Conservation (phyloP, 2,888 invertebrate species). For the Pristionchus entomophagus region DNA sequence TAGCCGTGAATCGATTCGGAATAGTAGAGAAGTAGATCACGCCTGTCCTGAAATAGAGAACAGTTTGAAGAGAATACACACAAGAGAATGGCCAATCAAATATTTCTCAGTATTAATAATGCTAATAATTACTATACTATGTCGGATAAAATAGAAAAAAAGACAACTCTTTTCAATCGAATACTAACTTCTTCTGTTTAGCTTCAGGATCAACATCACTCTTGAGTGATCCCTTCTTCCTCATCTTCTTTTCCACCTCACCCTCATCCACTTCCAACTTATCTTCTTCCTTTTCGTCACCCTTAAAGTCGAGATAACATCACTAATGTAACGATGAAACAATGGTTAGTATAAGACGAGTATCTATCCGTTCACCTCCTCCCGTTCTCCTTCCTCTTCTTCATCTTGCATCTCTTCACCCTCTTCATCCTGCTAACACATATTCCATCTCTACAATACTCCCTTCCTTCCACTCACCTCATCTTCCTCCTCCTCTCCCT, state of each 20-base stretch:
- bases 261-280: not conserved
- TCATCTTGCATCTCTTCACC: conserved; percentile 30
- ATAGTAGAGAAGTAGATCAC: conserved; percentile 71
- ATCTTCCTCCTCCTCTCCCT: not conserved
- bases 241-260: not conserved
- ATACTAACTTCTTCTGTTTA: conserved; percentile 58
- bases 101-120: too few species aligned
- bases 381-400: conserved; percentile 4
- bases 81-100: too few species aligned
- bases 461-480: not conserved
- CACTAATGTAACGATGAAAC: not conserved
- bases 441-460: too few species aligned
- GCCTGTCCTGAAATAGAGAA: conserved; percentile 52
- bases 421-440: not conserved
- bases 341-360: too few species aligned
- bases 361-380: not conserved
- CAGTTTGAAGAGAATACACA: not conserved
- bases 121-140: too few species aligned
- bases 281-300: not conserved
- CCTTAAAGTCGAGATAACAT: too few species aligned
- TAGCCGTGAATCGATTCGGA: conserved; percentile 69
- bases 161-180: too few species aligned
- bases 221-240: conserved; percentile 30
- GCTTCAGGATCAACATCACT: conserved; percentile 51
- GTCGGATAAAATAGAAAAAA: too few species aligned